Evolutionary conservation across 2,797 vertebrate genomes (phyloP).

Genomic region (Chloroceryle amazona): DNA sequence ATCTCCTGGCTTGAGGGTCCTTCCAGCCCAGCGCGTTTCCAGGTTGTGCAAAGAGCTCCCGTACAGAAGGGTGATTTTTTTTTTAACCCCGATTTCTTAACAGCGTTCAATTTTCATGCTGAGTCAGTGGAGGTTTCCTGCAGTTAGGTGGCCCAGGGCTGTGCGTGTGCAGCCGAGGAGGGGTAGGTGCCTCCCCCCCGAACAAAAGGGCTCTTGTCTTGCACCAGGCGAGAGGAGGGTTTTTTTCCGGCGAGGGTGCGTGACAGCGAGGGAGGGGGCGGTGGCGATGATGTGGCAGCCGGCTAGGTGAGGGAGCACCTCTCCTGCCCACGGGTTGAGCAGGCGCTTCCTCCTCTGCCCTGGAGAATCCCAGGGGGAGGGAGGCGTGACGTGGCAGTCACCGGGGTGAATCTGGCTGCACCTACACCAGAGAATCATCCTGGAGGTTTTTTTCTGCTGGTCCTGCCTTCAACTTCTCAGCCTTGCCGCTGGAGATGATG

Average conservation of each 20-base stretch:
- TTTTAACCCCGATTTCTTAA: not conserved
- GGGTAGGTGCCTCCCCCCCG: not conserved
- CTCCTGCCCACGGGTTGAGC: not conserved
- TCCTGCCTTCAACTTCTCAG: not conserved
- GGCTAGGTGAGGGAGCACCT: not conserved
- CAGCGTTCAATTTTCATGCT: fast-evolving
- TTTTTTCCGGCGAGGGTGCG: not conserved
- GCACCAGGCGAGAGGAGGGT: not conserved
- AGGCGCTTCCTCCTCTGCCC: not conserved
- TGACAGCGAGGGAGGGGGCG: not conserved
- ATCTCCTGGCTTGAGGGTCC: fast-evolving
- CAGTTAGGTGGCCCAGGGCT: not conserved
- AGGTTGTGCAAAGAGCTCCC: not conserved
- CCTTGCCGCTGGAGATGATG: not conserved
- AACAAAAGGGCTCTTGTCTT: constrained; percentile 21
- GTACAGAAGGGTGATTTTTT: not conserved
- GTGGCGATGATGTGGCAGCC: constrained; percentile 3
- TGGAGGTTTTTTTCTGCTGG: not conserved
- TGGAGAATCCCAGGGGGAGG: not conserved
- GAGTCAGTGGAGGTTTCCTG: not conserved
- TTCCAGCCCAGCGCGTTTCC: fast-evolving
- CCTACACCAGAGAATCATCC: not conserved
- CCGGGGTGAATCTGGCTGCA: not conserved
- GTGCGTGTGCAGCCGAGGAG: not conserved
- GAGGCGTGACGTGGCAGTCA: constrained; percentile 57